phyloP scores from a whole-genome alignment of 2,113 vertebrate species.

The Hippocampus zosterae region DNA sequence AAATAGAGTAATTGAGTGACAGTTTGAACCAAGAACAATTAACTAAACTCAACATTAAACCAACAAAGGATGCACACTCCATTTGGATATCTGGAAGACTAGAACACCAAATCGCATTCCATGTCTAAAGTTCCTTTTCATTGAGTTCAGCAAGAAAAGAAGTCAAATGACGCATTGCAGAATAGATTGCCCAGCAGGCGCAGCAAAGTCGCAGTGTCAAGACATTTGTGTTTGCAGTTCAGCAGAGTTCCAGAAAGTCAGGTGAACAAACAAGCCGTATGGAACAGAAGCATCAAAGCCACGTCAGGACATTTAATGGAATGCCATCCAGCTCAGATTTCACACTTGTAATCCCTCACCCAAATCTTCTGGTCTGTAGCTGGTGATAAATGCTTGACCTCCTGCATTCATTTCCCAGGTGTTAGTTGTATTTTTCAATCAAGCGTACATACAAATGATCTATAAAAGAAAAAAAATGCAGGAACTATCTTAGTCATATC shows the following conservation, averaged over 20 bases:
- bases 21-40: not conserved
- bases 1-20: not conserved
- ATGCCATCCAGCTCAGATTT: conserved; percentile 42
- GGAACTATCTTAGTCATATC: not conserved
- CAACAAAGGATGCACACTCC: conserved; percentile 1
- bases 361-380: conserved; percentile 49
- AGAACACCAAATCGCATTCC: conserved; percentile 35
- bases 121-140: conserved; percentile 39
- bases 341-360: conserved; percentile 62
- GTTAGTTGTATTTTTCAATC: not conserved
- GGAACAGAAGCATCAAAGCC: conserved; percentile 43
- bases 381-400: conserved; percentile 50
- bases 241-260: conserved; percentile 42
- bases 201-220: conserved; percentile 26
- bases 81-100: conserved; percentile 38
- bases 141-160: conserved; percentile 42
- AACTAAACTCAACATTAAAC: not conserved
- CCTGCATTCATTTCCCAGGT: conserved; percentile 60
- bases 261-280: conserved; percentile 53
- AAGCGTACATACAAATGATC: not conserved
- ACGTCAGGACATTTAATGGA: conserved; percentile 24
- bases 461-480: conserved; percentile 9
- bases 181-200: conserved; percentile 17
- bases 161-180: conserved; percentile 21
- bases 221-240: conserved; percentile 33